Evolutionary conservation across 2,797 vertebrate genomes (phyloP).

Genomic region (Trachops cirrhosus): DNA sequence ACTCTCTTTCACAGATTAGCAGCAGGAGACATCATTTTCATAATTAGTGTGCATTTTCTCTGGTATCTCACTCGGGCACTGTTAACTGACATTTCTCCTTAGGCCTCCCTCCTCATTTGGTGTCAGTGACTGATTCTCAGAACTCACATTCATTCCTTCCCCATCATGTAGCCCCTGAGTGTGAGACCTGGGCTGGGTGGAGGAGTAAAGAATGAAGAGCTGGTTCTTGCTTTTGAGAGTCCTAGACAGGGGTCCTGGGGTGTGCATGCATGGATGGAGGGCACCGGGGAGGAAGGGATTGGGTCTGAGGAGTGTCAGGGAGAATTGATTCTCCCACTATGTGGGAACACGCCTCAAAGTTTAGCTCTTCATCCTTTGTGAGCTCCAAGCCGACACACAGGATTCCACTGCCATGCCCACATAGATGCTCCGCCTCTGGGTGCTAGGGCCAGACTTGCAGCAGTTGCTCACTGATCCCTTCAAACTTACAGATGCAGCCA

Average conservation of each 20-base stretch:
- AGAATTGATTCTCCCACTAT: background rate
- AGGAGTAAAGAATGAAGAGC: background rate
- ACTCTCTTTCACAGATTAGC: background rate
- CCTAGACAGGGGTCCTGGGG: rapidly evolving
- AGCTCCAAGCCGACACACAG: background rate
- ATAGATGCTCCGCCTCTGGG: background rate
- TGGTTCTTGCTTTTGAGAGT: background rate
- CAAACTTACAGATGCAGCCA: background rate
- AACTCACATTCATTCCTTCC: background rate
- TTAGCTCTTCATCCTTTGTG: background rate
- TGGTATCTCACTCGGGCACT: background rate
- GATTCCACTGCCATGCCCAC: background rate
- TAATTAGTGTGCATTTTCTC: background rate
- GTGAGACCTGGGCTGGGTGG: background rate
- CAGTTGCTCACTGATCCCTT: background rate
- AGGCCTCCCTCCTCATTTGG: background rate
- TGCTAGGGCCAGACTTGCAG: background rate
- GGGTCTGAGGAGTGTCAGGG: background rate
- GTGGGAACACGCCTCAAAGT: background rate
- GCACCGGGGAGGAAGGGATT: rapidly evolving
- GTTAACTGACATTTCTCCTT: background rate
- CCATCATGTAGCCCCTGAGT: background rate
- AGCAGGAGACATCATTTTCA: background rate
- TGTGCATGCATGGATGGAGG: background rate
- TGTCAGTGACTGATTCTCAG: background rate